phyloP scores from a whole-genome alignment of 2,888 invertebrate species.

The Myathropa florea region DNA sequence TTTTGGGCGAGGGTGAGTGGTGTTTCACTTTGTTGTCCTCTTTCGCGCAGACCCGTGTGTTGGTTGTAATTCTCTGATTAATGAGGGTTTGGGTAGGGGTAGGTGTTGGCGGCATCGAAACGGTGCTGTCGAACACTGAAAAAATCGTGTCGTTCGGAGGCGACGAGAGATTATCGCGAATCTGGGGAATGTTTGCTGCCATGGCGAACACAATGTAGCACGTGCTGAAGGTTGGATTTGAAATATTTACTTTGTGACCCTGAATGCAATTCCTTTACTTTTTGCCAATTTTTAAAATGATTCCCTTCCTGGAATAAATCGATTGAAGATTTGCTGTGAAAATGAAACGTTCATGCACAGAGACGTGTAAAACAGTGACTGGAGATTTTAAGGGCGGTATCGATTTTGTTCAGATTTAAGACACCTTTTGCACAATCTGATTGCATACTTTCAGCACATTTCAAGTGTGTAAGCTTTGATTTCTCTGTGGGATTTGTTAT shows the following conservation, averaged over 20 bases:
- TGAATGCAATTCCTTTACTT: conserved; percentile 21
- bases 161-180: conserved; percentile 50
- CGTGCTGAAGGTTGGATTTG: conserved; percentile 44
- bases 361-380: not conserved
- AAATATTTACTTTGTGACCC: conserved; percentile 19
- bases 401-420: not conserved
- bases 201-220: conserved; percentile 20
- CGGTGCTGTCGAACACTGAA: conserved; percentile 30
- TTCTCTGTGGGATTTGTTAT: too few relatives aligned
- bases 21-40: not conserved
- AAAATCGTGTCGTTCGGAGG: conserved; percentile 44
- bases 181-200: conserved; percentile 22
- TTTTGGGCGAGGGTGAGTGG: conserved; percentile 10
- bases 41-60: not conserved
- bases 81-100: not conserved
- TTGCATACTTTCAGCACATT: too few relatives aligned
- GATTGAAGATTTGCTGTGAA: not conserved
- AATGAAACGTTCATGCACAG: not conserved
- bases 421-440: too few relatives aligned
- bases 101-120: conserved; percentile 30
- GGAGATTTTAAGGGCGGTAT: not conserved
- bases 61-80: conserved; percentile 56
- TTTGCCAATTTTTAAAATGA: conserved; percentile 21
- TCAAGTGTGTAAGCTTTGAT: too few relatives aligned
- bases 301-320: not conserved